Evolutionary conservation across 2,797 vertebrate species (phyloP).

Genomic region (Antennarius maculatus): DNA sequence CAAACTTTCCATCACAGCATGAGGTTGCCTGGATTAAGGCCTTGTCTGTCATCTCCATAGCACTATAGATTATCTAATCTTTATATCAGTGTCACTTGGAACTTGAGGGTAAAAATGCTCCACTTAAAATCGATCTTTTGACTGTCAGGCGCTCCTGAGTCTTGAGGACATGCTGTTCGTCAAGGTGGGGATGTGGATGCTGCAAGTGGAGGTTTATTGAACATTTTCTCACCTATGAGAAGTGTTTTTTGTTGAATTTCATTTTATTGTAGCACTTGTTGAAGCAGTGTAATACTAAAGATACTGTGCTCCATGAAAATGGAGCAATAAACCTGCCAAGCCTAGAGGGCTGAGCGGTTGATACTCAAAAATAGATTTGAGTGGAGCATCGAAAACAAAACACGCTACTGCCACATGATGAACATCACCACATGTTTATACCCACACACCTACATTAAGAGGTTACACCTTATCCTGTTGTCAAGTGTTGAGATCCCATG

Average conservation of each 20-base stretch:
- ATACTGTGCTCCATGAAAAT: slow-evolving; percentile 20
- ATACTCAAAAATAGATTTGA: slow-evolving; percentile 66
- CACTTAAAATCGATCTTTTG: slow-evolving; percentile 51
- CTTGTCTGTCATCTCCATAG: slow-evolving; percentile 64
- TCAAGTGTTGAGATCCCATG: slow-evolving; percentile 20
- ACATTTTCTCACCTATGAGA: slow-evolving; percentile 18
- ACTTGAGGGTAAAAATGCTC: slow-evolving; percentile 55
- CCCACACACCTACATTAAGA: slow-evolving; percentile 20
- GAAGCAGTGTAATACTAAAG: slow-evolving; percentile 1
- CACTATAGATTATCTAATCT: slow-evolving; percentile 64
- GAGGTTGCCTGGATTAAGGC: slow-evolving; percentile 61
- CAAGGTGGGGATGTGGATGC: slow-evolving; percentile 19
- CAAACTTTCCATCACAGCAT: slow-evolving; percentile 82
- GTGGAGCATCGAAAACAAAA: slow-evolving; percentile 63
- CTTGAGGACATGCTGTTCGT: slow-evolving; percentile 7
- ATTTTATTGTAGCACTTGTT: too few species aligned
- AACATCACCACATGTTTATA: slow-evolving; percentile 40
- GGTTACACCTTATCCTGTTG: slow-evolving; percentile 38
- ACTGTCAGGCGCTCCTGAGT: slow-evolving; percentile 43
- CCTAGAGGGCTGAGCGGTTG: slow-evolving; percentile 45
- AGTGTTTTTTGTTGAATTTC: slow-evolving; percentile 9
- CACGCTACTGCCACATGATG: slow-evolving; percentile 62
- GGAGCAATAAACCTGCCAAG: slow-evolving; percentile 33
- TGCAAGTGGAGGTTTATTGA: slow-evolving; percentile 21
- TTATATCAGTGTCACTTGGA: slow-evolving; percentile 49